Conservation (phyloP, 2,888 invertebrate species). For the Trichopria drosophilae region DNA sequence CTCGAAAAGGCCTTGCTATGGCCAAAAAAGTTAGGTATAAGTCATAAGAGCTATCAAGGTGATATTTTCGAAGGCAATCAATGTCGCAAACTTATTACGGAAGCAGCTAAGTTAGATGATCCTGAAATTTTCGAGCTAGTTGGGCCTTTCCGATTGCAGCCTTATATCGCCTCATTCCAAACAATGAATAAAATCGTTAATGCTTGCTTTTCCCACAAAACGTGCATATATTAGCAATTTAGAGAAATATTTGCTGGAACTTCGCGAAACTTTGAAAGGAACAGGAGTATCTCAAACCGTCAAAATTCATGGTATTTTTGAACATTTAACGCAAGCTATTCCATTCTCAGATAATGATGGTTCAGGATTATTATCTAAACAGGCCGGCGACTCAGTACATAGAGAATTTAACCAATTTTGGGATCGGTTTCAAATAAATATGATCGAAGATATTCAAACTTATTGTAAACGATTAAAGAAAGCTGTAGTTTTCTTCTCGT, state of each 20-base stretch:
- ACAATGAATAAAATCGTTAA: background rate
- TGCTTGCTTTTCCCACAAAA: background rate
- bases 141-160: too few species aligned
- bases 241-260: background rate
- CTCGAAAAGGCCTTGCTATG: too few species aligned
- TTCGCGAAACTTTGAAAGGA: too few species aligned
- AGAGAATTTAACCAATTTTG: constrained; percentile 2
- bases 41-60: constrained; percentile 1
- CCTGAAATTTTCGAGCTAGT: background rate
- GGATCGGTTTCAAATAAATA: background rate
- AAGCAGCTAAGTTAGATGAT: constrained; percentile 1
- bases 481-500: background rate
- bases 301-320: background rate
- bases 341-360: background rate
- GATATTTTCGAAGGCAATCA: too few species aligned
- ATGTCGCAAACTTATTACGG: constrained; percentile 1
- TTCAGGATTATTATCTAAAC: too few species aligned
- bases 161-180: too few species aligned
- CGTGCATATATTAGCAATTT: background rate
- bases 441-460: constrained; percentile 1
- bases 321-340: background rate
- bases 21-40: constrained; percentile 1
- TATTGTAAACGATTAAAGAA: background rate
- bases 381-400: constrained; percentile 1
- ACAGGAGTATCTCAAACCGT: constrained; percentile 1